Evolutionary conservation across 2,113 vertebrate genomes (phyloP), one percentile per base, ranked within the genome.

Genomic region (Dendropsophus ebraccatus): DNA sequence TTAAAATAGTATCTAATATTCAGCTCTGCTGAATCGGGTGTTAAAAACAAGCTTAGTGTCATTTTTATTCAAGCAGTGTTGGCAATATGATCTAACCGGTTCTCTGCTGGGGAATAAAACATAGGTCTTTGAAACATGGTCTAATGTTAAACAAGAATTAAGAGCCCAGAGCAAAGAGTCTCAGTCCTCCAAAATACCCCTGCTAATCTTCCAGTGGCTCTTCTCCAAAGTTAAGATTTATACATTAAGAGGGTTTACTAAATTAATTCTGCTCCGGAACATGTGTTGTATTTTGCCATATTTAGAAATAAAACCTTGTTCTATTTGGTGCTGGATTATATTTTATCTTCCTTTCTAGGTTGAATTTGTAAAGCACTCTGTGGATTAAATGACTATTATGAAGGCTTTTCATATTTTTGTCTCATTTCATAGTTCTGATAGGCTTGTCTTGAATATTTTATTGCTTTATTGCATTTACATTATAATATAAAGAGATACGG

Each of bases 111-210:
- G 56, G 58, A 81, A 65, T 47, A 37, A 79, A 65, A 45, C 56
- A 62, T 13, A 65, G 9, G 58, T 45, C 58, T 81, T 65, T 81
- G 56, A 67, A 81, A 81, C 79, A 67, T 67, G 41, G 58, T 19
- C 60, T 28, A 30, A 37, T 81, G 60, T 30, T 67, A 81, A 65
- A 81, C 45, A 67, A 67, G 79, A 67, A 67, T 81, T 81, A 81
- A 50, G 28, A 67, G 54, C 78, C 56, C 58, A 81, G 78, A 65
- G 37, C 35, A 13, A 37, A 81, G 13, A 81, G 37, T 21, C 14
- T 50, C 25, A 21, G n/a, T 81, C 28, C 45, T 50, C 79, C 60
- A 50, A 50, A 19, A 50, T 69, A 50, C 19, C 62, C 45, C 79
- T 25, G 25, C 79, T 81, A 62, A 81, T 69, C 60, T 50, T 50